Evolutionary conservation across 1,140 invertebrate species (phyloP).

Genomic region (Cepaea nemoralis): DNA sequence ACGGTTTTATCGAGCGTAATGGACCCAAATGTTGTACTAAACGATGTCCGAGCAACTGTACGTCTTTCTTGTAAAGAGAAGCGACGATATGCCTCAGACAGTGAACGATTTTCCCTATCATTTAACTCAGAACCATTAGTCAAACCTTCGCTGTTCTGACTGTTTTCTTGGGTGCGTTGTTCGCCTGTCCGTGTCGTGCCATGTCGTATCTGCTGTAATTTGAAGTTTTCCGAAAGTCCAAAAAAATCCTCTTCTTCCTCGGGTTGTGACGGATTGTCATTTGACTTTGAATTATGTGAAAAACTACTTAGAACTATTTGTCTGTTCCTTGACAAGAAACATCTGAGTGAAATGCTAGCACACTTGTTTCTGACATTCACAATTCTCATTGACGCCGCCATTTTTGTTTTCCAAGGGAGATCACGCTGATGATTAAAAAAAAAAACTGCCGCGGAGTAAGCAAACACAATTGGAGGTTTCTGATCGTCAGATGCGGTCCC

Average conservation of each 20-base stretch:
- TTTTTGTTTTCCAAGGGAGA: not conserved
- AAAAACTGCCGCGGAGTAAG: too few species aligned
- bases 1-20: not conserved
- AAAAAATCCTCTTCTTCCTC: slow-evolving; percentile 33
- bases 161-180: not conserved
- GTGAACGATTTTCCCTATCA: not conserved
- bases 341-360: not conserved
- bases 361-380: not conserved
- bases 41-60: too few species aligned
- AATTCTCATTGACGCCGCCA: slow-evolving; percentile 13
- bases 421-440: not conserved
- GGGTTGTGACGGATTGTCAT: not conserved
- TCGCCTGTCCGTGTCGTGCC: not conserved
- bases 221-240: slow-evolving; percentile 22
- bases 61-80: not conserved
- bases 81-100: not conserved
- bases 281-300: not conserved
- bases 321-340: not conserved
- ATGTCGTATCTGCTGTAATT: slow-evolving; percentile 23
- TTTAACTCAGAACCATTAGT: too few species aligned
- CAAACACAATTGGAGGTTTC: too few species aligned
- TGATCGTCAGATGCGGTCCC: too few species aligned
- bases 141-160: not conserved
- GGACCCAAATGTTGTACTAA: not conserved
- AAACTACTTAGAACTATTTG: not conserved